Percentiles rank a stretch among this genome's conserved stretches.
These are phyloP conservation scores for Cossypha niveicapilla DNA, from an alignment of 2,797 vertebrate species.

Conservation along the genomic window DNA sequence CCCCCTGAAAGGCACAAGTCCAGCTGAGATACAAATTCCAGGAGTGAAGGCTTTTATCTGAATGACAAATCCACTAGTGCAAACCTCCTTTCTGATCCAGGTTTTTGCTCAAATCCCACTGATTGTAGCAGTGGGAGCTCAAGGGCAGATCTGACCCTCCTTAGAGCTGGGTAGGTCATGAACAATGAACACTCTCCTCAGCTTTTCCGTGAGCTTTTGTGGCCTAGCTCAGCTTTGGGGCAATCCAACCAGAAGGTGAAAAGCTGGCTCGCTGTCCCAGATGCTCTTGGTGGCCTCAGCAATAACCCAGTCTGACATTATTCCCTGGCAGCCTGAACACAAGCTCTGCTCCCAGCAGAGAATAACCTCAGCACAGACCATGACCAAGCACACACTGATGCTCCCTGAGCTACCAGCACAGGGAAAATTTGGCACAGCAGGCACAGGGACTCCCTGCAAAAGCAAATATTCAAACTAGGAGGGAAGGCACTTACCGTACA, in stretches of 20 bases:
- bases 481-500: slow-evolving; percentile 87
- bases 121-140: neutral
- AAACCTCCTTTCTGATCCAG: neutral
- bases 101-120: neutral
- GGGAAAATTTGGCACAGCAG: fast-evolving
- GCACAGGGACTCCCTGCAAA: neutral
- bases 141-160: neutral
- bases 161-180: neutral
- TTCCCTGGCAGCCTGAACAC: neutral
- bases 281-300: neutral
- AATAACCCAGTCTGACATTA: fast-evolving
- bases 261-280: neutral
- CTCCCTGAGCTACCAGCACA: neutral
- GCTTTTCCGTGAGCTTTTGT: neutral
- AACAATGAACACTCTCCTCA: neutral
- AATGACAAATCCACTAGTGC: neutral
- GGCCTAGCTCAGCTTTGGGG: neutral
- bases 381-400: neutral
- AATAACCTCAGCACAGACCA: neutral
- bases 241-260: neutral
- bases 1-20: neutral
- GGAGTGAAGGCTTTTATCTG: neutral
- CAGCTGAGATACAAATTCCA: neutral
- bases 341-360: neutral
- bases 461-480: neutral